Evolutionary conservation across 2,797 vertebrate species (phyloP), one percentile per base, ranked within the genome.

Genomic region (Bovichtus diacanthus): DNA sequence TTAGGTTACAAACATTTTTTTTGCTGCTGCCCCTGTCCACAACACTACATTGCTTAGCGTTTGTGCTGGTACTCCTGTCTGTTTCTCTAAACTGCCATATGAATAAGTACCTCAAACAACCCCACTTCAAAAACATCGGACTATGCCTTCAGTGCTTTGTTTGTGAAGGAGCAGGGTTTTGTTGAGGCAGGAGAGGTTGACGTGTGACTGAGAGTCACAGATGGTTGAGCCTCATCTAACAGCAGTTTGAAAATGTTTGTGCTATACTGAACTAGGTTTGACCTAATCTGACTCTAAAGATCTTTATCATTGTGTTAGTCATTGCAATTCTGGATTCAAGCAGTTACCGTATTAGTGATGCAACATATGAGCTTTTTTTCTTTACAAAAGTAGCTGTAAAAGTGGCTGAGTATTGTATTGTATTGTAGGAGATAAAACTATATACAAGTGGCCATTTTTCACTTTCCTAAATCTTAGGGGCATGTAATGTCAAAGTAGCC

Each of bases 141-240:
- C 2, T 34, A 34, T 34, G 31, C 31, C 31, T 34, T 34, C 8
- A 11, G 11, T 39, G 31, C 47, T 50, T 53, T 15, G 27, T 56
- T 53, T 59, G 49, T 76, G 10, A 12, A 36, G n/a, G 34, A 70
- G 25, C 44, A 47, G 23, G 53, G 65, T 66, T 83, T 78, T 78
- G 47, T 62, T 34, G 55, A 36, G 11, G 55, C 47, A 70, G 59
- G 59, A 73, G 43, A 6, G 29, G 50, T 34, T 59, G 60, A 65
- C 15, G 77, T 49, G 78, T 70, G 66, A 50, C 82, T 9, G 43
- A 87, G 59, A 78, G 50, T 43, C 74, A 56, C 34, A 61, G 21
- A 62, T n/a, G 53, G 34, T 4, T 58, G 51, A 69, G 19, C 31
- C 39, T 73, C 56, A 23, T 80, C 41, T 1, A 44, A n/a, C 25